These are phyloP conservation scores for Conger conger DNA, from an alignment of 2,113 vertebrate species.

Conservation along the genomic window DNA sequence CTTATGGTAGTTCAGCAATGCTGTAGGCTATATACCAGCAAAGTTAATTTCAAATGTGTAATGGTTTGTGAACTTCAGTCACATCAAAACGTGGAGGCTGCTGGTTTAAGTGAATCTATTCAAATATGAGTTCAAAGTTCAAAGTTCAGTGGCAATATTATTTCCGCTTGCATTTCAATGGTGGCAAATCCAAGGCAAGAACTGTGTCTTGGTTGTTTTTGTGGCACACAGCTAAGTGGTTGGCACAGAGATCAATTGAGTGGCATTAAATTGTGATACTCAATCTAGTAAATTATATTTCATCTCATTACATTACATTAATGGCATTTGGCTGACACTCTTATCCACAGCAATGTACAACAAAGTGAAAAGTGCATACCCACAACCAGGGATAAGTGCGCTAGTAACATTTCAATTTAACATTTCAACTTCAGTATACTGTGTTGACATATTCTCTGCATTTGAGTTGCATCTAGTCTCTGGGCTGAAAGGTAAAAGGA, in stretches of 20 bases:
- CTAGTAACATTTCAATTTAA: constrained; percentile 47
- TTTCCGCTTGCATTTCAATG: constrained; percentile 41
- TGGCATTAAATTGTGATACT: constrained; percentile 48
- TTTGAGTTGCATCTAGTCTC: too few relatives aligned
- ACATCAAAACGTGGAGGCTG: constrained; percentile 31
- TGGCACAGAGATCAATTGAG: constrained; percentile 36
- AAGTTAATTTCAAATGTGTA: constrained; percentile 45
- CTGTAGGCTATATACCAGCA: constrained; percentile 46
- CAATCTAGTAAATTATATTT: constrained; percentile 48
- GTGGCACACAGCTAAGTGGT: constrained; percentile 27
- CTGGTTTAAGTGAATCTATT: constrained; percentile 34
- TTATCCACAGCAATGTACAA: too few relatives aligned
- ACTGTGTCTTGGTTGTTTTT: constrained; percentile 18
- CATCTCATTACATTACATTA: too few relatives aligned
- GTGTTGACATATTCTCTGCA: constrained; percentile 24
- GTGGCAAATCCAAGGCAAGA: constrained; percentile 36
- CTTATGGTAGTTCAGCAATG: constrained; percentile 37
- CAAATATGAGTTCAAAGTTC: constrained; percentile 16
- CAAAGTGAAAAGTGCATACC: too few relatives aligned
- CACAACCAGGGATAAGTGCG: too few relatives aligned
- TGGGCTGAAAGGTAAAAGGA: too few relatives aligned
- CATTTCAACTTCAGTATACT: constrained; percentile 55
- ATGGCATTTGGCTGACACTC: too few relatives aligned
- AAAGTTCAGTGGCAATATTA: constrained; percentile 51
- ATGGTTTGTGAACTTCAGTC: background rate